These are phyloP conservation scores for Eleginops maclovinus DNA, from an alignment of 2,113 vertebrate species.

Conservation along the genomic window DNA sequence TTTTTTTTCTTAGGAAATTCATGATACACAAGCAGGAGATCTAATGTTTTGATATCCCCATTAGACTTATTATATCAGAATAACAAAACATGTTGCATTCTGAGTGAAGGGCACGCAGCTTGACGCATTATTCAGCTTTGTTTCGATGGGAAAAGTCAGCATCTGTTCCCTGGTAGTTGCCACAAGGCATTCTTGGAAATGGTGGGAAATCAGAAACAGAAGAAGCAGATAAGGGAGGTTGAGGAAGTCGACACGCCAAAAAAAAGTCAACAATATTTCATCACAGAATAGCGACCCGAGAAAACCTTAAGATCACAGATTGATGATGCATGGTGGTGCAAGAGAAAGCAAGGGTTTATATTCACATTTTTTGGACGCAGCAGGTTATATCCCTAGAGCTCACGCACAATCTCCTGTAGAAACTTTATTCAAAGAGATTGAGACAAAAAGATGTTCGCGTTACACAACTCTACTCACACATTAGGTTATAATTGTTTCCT, in stretches of 20 bases:
- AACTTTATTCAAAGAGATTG: neutral
- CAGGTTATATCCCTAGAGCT: neutral
- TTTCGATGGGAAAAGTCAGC: constrained; percentile 45
- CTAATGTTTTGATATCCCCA: neutral
- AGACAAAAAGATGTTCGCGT: neutral
- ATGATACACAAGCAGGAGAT: neutral
- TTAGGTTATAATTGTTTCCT: neutral
- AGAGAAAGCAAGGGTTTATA: neutral
- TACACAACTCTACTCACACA: neutral
- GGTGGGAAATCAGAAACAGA: constrained; percentile 26
- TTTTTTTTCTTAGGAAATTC: neutral
- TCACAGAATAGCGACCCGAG: constrained; percentile 20
- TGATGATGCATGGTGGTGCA: constrained; percentile 19
- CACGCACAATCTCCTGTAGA: neutral
- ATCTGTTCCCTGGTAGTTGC: constrained; percentile 53
- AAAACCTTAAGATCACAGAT: neutral
- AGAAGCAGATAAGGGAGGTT: constrained; percentile 12
- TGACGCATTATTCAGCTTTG: constrained; percentile 51
- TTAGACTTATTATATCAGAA: constrained; percentile 33
- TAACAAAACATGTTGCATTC: constrained; percentile 40
- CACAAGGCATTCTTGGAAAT: constrained; percentile 54
- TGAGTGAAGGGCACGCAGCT: constrained; percentile 45
- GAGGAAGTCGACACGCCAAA: constrained; percentile 14
- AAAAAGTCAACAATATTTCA: constrained; percentile 33
- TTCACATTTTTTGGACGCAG: neutral